Conservation (phyloP, 2,113 vertebrate species). For the Pollachius pollachius region DNA sequence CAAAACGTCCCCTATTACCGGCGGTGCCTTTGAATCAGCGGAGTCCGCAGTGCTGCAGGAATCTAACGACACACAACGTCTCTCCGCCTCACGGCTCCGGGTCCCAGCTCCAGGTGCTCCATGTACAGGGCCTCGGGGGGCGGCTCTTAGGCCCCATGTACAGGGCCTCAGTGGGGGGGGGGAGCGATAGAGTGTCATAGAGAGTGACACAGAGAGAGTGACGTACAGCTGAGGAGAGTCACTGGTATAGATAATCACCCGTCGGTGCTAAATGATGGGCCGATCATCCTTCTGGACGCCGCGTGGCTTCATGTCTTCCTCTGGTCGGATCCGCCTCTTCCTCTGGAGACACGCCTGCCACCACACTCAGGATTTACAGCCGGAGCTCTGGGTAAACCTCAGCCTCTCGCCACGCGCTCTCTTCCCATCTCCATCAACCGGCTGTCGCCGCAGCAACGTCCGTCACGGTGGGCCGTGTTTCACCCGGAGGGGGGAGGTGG, state of each 20-base stretch:
- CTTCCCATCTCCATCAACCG: not conserved
- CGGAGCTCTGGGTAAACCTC: not conserved
- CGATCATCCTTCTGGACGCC: not conserved
- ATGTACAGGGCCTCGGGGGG: not conserved
- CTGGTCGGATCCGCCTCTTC: too few relatives aligned
- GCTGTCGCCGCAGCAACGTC: slow-evolving; percentile 21
- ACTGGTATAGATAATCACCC: not conserved
- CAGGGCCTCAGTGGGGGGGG: not conserved
- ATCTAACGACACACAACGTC: slow-evolving; percentile 64
- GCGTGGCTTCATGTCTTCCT: not conserved
- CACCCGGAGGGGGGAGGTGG: slow-evolving; percentile 29
- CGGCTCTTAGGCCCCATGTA: slow-evolving; percentile 2
- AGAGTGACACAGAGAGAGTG: not conserved
- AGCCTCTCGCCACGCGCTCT: not conserved
- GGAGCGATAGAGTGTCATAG: too few relatives aligned
- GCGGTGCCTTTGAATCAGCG: slow-evolving; percentile 59
- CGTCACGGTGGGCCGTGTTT: slow-evolving; percentile 58
- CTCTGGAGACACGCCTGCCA: too few relatives aligned
- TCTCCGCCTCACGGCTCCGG: slow-evolving; percentile 49
- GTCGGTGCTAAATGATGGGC: not conserved
- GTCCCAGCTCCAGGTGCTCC: slow-evolving; percentile 53
- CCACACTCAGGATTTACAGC: slow-evolving; percentile 20
- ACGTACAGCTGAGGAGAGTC: not conserved
- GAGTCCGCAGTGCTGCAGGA: slow-evolving; percentile 49
- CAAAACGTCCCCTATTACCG: slow-evolving; percentile 34